Evolutionary conservation across 2,888 invertebrate genomes (phyloP).

Genomic region (Tetropium fuscum): DNA sequence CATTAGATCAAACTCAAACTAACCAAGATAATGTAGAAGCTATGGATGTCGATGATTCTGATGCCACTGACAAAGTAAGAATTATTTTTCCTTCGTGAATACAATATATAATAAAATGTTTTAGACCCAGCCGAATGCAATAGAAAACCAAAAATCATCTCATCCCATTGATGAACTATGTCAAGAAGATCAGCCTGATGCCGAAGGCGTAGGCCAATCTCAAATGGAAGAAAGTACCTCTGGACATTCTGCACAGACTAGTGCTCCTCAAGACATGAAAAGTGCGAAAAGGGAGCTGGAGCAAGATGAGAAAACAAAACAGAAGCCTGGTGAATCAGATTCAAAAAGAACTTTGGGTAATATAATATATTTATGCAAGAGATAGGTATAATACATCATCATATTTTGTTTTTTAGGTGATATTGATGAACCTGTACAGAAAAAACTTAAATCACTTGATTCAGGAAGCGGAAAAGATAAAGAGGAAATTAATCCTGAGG

Average conservation of each 20-base stretch:
- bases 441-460: constrained; percentile 72
- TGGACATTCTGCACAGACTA: constrained; percentile 72
- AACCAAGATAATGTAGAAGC: constrained; percentile 64
- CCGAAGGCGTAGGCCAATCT: constrained; percentile 80
- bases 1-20: constrained; percentile 59
- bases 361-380: neutral
- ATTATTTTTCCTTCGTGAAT: constrained; percentile 4
- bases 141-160: constrained; percentile 55
- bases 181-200: constrained; percentile 73
- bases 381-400: neutral
- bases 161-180: constrained; percentile 67
- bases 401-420: constrained; percentile 67
- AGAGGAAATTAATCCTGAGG: constrained; percentile 59
- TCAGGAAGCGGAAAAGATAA: constrained; percentile 62
- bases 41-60: constrained; percentile 64
- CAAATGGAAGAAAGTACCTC: constrained; percentile 78
- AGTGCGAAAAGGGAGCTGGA: constrained; percentile 53
- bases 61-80: constrained; percentile 66
- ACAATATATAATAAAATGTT: constrained; percentile 4
- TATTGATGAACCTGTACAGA: constrained; percentile 72
- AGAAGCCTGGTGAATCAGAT: constrained; percentile 81
- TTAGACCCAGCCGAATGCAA: constrained; percentile 66
- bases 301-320: constrained; percentile 70
- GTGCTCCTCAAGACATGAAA: constrained; percentile 55
- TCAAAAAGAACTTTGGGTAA: constrained; percentile 75